A percentile compares a stretch with the other conserved stretches of the same genome.
Conservation (phyloP, 2,797 vertebrate genomes). For the Percopsis omiscomaycus region DNA sequence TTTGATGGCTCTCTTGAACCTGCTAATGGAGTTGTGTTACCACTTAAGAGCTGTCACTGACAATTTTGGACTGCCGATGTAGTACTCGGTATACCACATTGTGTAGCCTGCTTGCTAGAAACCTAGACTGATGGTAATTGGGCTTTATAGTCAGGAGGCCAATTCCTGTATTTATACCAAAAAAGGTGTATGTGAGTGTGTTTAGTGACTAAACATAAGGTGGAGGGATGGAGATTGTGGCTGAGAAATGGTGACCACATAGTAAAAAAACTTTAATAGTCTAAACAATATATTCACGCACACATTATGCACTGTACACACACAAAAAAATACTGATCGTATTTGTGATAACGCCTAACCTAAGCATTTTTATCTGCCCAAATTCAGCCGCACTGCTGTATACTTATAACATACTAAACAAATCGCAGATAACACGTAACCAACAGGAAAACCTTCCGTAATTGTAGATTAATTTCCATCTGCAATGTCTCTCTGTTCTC, state of each 20-base stretch:
- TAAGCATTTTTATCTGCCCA: too few relatives aligned
- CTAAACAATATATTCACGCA: too few relatives aligned
- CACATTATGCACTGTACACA: too few relatives aligned
- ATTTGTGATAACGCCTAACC: too few relatives aligned
- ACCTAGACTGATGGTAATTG: constrained; percentile 61
- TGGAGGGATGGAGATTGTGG: constrained; percentile 34
- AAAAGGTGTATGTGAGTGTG: constrained; percentile 15
- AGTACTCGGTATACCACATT: constrained; percentile 28
- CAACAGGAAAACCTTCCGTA: too few relatives aligned
- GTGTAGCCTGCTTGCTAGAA: constrained; percentile 38
- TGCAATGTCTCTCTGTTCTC: too few relatives aligned
- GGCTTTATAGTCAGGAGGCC: constrained; percentile 47
- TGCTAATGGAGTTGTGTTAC: constrained; percentile 43
- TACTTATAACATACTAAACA: too few relatives aligned
- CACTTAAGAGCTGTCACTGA: constrained; percentile 36
- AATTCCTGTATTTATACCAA: constrained; percentile 55
- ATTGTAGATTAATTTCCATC: too few relatives aligned
- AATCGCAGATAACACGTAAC: too few relatives aligned
- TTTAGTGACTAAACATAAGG: constrained; percentile 18
- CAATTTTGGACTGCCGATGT: neutral
- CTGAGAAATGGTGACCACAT: too few relatives aligned
- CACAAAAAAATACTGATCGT: too few relatives aligned
- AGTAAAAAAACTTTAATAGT: constrained; percentile 14
- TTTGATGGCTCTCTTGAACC: constrained; percentile 37
- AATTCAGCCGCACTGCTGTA: too few relatives aligned